phyloP scores from a whole-genome alignment of 2,113 vertebrate genomes.

The Hemiprocne comata region DNA sequence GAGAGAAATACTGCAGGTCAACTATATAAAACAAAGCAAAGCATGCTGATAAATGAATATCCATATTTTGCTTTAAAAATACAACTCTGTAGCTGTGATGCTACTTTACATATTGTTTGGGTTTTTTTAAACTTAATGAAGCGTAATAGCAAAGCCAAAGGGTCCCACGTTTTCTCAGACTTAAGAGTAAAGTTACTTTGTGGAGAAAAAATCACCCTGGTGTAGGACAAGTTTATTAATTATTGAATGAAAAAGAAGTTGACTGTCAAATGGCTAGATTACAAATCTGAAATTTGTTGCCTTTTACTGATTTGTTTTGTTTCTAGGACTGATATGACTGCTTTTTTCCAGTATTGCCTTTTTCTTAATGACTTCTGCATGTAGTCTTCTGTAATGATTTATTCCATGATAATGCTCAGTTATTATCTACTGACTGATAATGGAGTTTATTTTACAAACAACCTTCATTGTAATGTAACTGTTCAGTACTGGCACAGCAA shows the following conservation, averaged over 20 bases:
- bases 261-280: not conserved
- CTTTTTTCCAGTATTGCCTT: not conserved
- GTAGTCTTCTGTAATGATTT: constrained; percentile 39
- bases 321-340: not conserved
- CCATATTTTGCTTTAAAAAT: not conserved
- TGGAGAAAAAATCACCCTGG: not conserved
- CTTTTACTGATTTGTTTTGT: not conserved
- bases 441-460: constrained; percentile 27
- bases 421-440: constrained; percentile 25
- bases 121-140: not conserved
- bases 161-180: not conserved
- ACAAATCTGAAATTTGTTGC: not conserved
- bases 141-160: not conserved
- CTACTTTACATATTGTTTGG: not conserved
- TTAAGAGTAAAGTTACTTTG: not conserved
- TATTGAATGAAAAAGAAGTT: not conserved
- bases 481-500: not conserved
- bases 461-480: not conserved
- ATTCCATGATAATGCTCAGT: not conserved
- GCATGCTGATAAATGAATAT: not conserved
- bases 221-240: not conserved
- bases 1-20: not conserved
- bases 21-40: not conserved
- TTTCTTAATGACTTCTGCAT: constrained; percentile 25
- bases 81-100: not conserved